Evolutionary conservation across 2,888 invertebrate genomes (phyloP), one percentile per base, ranked within the genome.

Genomic region (Melanargia galathea): DNA sequence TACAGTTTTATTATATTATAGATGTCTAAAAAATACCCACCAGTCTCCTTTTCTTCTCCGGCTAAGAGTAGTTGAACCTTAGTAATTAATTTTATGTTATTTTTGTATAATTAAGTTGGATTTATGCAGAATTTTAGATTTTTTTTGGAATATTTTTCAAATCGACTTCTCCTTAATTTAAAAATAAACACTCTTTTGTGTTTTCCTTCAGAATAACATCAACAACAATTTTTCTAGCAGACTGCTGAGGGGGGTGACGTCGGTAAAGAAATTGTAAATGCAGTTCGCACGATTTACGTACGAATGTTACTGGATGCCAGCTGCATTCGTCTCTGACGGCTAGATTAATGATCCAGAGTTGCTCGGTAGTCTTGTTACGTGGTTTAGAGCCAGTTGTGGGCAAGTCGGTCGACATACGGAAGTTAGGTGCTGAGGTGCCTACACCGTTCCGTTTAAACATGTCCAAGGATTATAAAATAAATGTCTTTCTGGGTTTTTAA

Each of bases 321-420:
- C 24, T 55, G 55, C 55, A 55, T 55, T 55, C 43, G 26, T 55
- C 55, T 55, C 55, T 26, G 40, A 43, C 38, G 26, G 26, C 5
- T n/a, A 40, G 40, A 55, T 55, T 55, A 55, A 55, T 55, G 40
- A 16, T 40, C 16, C 5, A 2, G 26, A 26, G 55, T 24, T 40
- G 18, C 54, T 11, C 52, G 30, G 52, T 1, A 40, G 55, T 26
- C 40, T 55, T 24, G 55, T 40, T 40, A 26, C 40, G 24, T 43
- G 20, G 45, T 54, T n/a, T 18, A 46, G 18, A 46, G 54, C 22
- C 33, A 60, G 43, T 30, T 52, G 51, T 8, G 43, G 40, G 40
- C 7, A 40, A 40, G 8, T 51, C 13, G 52, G 11, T 2, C 7
- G 4, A 49, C 16, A 10, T 26, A 13, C 6, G 11, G 26, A n/a